These are phyloP conservation scores for Volucella inflata DNA, from an alignment of 2,888 invertebrate genomes.

Conservation along the genomic window DNA sequence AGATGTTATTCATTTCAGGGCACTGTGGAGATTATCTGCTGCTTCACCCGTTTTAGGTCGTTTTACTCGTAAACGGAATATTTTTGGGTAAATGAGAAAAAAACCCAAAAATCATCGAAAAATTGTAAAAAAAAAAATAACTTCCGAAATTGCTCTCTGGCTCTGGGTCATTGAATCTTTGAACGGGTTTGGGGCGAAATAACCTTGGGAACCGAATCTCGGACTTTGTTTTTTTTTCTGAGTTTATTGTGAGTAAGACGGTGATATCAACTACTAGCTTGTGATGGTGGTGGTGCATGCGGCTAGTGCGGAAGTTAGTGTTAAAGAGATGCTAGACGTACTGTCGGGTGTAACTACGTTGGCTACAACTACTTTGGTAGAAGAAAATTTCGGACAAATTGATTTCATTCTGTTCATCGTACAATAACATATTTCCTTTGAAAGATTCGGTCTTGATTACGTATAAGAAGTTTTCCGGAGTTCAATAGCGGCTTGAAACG, in stretches of 20 bases:
- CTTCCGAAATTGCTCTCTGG: conserved; percentile 50
- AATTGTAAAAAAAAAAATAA: conserved; percentile 26
- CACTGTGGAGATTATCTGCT: conserved; percentile 40
- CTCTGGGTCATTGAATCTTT: conserved; percentile 74
- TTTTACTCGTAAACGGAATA: conserved; percentile 30
- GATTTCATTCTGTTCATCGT: no score
- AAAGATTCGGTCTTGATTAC: no score
- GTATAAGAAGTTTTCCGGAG: no score
- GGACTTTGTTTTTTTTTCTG: conserved; percentile 11
- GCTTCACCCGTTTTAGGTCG: conserved; percentile 30
- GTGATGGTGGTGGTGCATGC: neutral
- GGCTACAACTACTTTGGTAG: no score
- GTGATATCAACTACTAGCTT: conserved; percentile 17
- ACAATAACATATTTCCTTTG: no score
- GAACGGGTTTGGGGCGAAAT: conserved; percentile 64
- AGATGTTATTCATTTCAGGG: conserved; percentile 60
- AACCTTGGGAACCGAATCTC: conserved; percentile 72
- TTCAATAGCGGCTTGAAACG: no score
- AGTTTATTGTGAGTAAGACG: conserved; percentile 14
- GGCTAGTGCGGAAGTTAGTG: no score
- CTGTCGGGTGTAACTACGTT: no score
- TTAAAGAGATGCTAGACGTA: no score
- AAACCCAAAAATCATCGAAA: conserved; percentile 6
- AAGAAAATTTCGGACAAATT: no score
- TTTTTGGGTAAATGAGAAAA: conserved; percentile 53